Conservation (phyloP, 2,113 vertebrate genomes). For the Brachirus orientalis region DNA sequence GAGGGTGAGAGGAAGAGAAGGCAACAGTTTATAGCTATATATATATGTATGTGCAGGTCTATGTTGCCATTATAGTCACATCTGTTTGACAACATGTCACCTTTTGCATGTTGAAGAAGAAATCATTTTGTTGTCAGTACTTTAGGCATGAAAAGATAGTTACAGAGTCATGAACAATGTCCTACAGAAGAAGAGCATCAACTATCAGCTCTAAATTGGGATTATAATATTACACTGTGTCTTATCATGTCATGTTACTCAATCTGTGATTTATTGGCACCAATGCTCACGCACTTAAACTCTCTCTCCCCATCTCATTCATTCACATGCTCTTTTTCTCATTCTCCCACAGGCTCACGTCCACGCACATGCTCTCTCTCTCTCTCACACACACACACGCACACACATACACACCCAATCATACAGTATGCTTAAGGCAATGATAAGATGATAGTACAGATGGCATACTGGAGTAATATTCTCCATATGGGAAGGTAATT, state of each 20-base stretch:
- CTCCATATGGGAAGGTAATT: conserved; percentile 77
- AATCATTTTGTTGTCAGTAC: not conserved
- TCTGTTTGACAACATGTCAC: not conserved
- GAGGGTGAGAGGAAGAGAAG: too few species aligned
- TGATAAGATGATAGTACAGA: conserved; percentile 73
- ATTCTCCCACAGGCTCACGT: not conserved
- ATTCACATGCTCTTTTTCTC: conserved; percentile 28
- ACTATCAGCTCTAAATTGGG: conserved; percentile 26
- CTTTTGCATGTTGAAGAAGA: not conserved
- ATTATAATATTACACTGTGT: conserved; percentile 29
- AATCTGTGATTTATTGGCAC: conserved; percentile 39
- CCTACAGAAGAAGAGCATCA: not conserved
- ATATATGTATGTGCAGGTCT: not conserved
- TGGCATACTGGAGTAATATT: conserved; percentile 75
- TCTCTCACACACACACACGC: conserved; percentile 38
- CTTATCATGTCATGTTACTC: too few species aligned
- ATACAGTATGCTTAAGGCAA: conserved; percentile 62
- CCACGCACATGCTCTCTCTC: conserved; percentile 3
- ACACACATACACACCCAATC: conserved; percentile 37
- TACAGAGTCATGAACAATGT: conserved; percentile 3
- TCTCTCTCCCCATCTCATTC: conserved; percentile 26
- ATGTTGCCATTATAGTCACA: not conserved
- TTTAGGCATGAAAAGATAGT: conserved; percentile 7
- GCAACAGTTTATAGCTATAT: not conserved
- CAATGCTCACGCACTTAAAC: conserved; percentile 27